These are phyloP conservation scores for Apeira syringaria DNA, from an alignment of 2,888 invertebrate species.

Conservation along the genomic window DNA sequence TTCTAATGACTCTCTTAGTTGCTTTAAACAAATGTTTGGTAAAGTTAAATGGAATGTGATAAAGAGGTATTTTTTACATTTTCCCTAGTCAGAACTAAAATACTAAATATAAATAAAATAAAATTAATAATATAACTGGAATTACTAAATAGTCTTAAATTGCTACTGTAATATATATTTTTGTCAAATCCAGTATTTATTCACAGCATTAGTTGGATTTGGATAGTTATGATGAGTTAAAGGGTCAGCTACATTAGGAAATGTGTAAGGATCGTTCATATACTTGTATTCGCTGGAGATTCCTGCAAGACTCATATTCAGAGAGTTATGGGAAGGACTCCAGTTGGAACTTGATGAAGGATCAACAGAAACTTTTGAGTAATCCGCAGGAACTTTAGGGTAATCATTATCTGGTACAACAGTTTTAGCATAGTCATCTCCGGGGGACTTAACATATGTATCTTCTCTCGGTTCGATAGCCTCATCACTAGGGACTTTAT, in stretches of 20 bases:
- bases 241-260: conserved; percentile 72
- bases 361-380: conserved; percentile 76
- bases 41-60: conserved; percentile 73
- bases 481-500: conserved; percentile 67
- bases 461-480: conserved; percentile 72
- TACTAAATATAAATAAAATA: conserved; percentile 56
- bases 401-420: conserved; percentile 79
- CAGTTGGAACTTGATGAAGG: conserved; percentile 80
- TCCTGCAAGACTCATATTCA: conserved; percentile 76
- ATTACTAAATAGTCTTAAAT: conserved; percentile 24
- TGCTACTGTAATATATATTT: conserved; percentile 18
- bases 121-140: conserved; percentile 38
- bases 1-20: conserved; percentile 71
- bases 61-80: conserved; percentile 71
- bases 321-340: conserved; percentile 75
- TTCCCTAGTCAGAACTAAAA: conserved; percentile 40
- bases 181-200: conserved; percentile 81
- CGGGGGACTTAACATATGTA: conserved; percentile 60
- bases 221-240: conserved; percentile 74
- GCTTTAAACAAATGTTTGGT: conserved; percentile 74
- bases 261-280: conserved; percentile 78
- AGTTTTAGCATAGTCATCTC: conserved; percentile 67
- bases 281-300: conserved; percentile 77
- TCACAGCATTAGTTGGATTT: conserved; percentile 67
- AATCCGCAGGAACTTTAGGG: conserved; percentile 81